A percentile compares a stretch with the other conserved stretches of the same genome.
phyloP scores from a whole-genome alignment of 2,797 vertebrate species.

The Thalassophryne amazonica region DNA sequence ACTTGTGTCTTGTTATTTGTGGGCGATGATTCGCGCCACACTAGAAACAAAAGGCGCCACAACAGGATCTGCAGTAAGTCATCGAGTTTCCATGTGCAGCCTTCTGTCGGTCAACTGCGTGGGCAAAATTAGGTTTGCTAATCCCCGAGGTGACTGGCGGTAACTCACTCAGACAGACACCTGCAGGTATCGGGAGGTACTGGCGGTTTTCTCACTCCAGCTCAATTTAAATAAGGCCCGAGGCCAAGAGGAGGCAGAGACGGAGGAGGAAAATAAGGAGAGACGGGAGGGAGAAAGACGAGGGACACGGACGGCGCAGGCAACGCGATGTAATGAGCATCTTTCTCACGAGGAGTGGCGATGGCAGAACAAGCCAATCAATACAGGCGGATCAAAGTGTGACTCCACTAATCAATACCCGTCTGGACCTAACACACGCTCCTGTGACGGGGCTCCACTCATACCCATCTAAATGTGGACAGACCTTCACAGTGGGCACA shows the following conservation, averaged over 20 bases:
- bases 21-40: no score
- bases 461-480: no score
- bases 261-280: not conserved
- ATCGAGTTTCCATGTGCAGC: no score
- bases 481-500: no score
- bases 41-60: no score
- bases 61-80: no score
- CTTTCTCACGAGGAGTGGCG: constrained; percentile 1
- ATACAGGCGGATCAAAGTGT: constrained; percentile 41
- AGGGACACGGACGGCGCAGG: not conserved
- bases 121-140: not conserved
- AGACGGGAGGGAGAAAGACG: not conserved
- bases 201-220: constrained; percentile 13
- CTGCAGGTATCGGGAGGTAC: constrained; percentile 19
- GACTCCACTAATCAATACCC: constrained; percentile 32
- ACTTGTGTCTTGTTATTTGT: no score
- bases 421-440: constrained; percentile 10
- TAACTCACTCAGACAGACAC: constrained; percentile 13
- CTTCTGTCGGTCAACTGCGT: no score
- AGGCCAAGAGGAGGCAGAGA: not conserved
- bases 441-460: no score
- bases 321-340: constrained; percentile 8
- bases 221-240: constrained; percentile 24
- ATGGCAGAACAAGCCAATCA: constrained; percentile 45
- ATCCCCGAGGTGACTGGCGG: not conserved